These are phyloP conservation scores for Hydriomena furcata DNA, from an alignment of 2,888 invertebrate genomes.

Conservation along the genomic window DNA sequence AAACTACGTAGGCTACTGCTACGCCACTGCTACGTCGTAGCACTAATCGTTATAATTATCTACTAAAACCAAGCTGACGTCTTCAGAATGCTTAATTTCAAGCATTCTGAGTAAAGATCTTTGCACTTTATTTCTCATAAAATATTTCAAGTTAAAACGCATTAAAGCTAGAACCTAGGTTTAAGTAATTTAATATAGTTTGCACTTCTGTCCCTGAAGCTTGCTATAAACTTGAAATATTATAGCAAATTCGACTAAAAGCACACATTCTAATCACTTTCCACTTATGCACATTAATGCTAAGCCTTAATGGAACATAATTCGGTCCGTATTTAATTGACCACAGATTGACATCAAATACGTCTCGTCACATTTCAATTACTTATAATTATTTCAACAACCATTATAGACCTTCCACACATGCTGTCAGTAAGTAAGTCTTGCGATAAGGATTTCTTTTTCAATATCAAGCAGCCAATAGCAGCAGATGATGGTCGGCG, in stretches of 20 bases:
- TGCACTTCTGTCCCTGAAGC: neutral
- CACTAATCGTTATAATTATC: conserved; percentile 26
- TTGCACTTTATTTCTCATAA: neutral
- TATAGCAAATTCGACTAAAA: conserved; percentile 46
- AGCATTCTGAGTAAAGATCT: neutral
- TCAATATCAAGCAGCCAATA: too few species aligned
- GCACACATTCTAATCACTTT: conserved; percentile 51
- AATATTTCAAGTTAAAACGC: conserved; percentile 10
- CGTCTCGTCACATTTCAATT: conserved; percentile 53
- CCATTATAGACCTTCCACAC: conserved; percentile 54
- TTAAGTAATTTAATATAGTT: too few species aligned
- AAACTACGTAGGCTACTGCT: conserved; percentile 20
- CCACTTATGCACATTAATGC: conserved; percentile 53
- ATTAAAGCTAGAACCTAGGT: neutral
- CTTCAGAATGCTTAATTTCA: neutral
- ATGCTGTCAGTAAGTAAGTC: conserved; percentile 9
- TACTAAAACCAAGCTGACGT: conserved; percentile 9
- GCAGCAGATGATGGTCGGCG: neutral
- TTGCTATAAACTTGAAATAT: conserved; percentile 22
- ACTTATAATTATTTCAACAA: conserved; percentile 70
- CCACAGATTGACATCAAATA: conserved; percentile 71
- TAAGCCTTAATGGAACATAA: conserved; percentile 64
- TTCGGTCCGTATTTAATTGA: conserved; percentile 76
- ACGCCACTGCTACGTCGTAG: conserved; percentile 23
- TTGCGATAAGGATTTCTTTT: too few species aligned